Conservation (phyloP, 2,797 vertebrate species). For the Chaenodraco wilsoni region DNA sequence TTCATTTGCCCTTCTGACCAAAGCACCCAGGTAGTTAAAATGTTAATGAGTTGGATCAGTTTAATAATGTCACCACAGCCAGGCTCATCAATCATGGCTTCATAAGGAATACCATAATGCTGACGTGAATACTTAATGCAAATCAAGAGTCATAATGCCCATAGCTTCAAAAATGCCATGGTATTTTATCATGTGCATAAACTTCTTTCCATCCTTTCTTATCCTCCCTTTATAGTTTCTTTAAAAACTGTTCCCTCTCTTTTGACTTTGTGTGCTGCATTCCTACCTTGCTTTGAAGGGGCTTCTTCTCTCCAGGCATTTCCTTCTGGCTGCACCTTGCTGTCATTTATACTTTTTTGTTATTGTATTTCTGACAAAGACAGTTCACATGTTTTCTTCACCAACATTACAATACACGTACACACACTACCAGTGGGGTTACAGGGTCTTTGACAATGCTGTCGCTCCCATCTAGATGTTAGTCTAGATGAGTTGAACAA, state of each 20-base stretch:
- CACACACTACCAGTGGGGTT: background rate
- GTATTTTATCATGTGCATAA: conserved; percentile 33
- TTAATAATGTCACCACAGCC: conserved; percentile 79
- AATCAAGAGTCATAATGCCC: conserved; percentile 47
- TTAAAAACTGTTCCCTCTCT: conserved; percentile 12
- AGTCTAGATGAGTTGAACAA: conserved; percentile 29
- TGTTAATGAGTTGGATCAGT: conserved; percentile 79
- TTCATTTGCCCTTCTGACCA: conserved; percentile 53
- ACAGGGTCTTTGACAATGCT: conserved; percentile 31
- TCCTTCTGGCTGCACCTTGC: conserved; percentile 29
- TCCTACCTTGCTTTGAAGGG: conserved; percentile 21
- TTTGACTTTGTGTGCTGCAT: conserved; percentile 6
- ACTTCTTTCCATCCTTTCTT: conserved; percentile 19
- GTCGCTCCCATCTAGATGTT: conserved; percentile 39
- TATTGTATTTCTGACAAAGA: conserved; percentile 41
- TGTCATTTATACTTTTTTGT: conserved; percentile 25
- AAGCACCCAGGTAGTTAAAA: conserved; percentile 72
- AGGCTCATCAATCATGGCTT: conserved; percentile 73
- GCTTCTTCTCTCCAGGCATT: conserved; percentile 34
- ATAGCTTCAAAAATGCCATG: conserved; percentile 24
- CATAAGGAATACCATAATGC: conserved; percentile 62
- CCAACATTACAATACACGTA: conserved; percentile 15
- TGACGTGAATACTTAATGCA: conserved; percentile 63
- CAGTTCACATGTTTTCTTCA: conserved; percentile 19
- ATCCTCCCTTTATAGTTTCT: conserved; percentile 6